Percentiles rank a stretch among this genome's conserved stretches.
Conservation (phyloP, 1,140 invertebrate genomes). For the Aphaenogaster floridana region DNA sequence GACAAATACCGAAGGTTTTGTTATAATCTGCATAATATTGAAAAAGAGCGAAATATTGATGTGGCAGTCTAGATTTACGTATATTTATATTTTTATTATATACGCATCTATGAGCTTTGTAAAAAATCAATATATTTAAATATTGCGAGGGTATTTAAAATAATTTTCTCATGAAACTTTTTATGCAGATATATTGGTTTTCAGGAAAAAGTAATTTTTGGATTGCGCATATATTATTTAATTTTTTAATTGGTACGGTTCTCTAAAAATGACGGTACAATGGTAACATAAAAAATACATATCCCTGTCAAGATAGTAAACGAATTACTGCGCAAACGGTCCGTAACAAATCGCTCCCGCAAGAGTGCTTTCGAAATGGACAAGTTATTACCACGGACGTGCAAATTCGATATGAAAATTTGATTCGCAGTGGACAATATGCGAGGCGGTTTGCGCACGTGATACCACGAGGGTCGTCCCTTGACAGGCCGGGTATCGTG, state of each 20-base stretch:
- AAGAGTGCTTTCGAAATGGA: conserved; percentile 32
- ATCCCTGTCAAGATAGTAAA: neutral
- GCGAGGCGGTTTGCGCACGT: conserved; percentile 27
- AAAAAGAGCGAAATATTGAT: neutral
- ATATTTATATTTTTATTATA: neutral
- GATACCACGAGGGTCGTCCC: conserved; percentile 30
- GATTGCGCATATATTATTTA: neutral
- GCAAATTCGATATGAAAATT: conserved; percentile 61
- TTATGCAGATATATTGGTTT: neutral
- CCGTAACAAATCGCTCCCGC: conserved; percentile 26
- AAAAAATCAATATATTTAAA: neutral
- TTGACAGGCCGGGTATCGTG: conserved; percentile 14
- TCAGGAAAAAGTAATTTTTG: neutral
- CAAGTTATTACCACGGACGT: conserved; percentile 45
- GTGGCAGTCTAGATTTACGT: neutral
- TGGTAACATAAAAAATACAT: neutral
- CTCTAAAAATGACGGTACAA: neutral
- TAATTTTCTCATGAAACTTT: neutral
- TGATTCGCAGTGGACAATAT: conserved; percentile 49
- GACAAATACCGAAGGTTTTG: neutral
- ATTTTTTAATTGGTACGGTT: neutral
- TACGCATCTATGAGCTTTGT: neutral
- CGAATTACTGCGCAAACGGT: neutral
- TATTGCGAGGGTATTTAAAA: neutral
- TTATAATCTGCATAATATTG: neutral